phyloP scores from a whole-genome alignment of 1,140 invertebrate genomes.

The Elysia chlorotica region DNA sequence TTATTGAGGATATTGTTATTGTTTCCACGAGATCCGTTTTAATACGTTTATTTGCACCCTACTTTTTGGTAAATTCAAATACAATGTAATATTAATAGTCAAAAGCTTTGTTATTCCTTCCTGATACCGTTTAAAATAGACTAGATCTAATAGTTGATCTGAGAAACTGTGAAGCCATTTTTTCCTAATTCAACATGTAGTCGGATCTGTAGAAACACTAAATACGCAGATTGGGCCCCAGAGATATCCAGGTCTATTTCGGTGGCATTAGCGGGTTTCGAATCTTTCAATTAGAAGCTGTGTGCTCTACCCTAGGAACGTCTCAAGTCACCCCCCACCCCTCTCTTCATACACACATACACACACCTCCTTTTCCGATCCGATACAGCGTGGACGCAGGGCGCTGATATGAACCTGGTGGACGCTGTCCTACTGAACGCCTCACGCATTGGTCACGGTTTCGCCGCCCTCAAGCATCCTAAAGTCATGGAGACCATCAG shows the following conservation, averaged over 20 bases:
- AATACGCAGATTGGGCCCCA: neutral
- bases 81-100: neutral
- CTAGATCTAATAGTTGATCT: neutral
- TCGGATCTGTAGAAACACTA: neutral
- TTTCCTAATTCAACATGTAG: neutral
- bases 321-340: conserved; percentile 55
- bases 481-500: conserved; percentile 68
- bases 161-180: neutral
- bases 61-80: neutral
- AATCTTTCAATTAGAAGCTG: neutral
- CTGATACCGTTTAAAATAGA: too few species aligned
- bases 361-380: too few species aligned
- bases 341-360: too few species aligned
- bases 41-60: neutral
- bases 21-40: neutral
- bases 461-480: conserved; percentile 77
- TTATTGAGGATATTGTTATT: too few species aligned
- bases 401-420: conserved; percentile 69
- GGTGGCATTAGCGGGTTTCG: neutral
- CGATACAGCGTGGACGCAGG: too few species aligned
- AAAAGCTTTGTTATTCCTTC: neutral
- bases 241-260: neutral
- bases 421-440: conserved; percentile 76
- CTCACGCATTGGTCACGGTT: conserved; percentile 72
- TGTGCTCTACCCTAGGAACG: neutral